Evolutionary conservation across 2,797 vertebrate species (phyloP), one percentile per base, ranked within the genome.

Genomic region (Ptychadena robeensis): DNA sequence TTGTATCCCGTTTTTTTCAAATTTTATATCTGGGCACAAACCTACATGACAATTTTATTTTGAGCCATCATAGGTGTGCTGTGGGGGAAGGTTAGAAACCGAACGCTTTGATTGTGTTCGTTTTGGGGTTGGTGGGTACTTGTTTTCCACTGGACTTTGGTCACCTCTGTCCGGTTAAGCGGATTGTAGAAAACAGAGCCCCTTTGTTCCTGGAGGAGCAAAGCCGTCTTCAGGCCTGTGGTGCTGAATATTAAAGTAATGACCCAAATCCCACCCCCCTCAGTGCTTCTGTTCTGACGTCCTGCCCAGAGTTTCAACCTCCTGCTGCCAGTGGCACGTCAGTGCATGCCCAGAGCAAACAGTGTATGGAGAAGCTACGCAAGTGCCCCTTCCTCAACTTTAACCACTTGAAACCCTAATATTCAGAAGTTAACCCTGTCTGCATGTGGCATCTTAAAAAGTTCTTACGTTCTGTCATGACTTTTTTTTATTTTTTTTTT

Each of bases 241-340:
- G 83, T 85, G 83, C 78, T 80, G 66, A 69, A 80, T 85, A 85
- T 85, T 85, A 85, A 85, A 85, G 78, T 85, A 80, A 80, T 85
- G 83, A 81, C 72, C 78, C 78, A 80, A 85, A 85, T 85, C 83
- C 83, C 72, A 85, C 83, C 67, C 72, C 82, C 82, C 83, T 81
- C 78, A 71, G 83, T 59, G 82, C 65, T 85, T 80, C 83, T 80
- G 83, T 85, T 85, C 72, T 80, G 79, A 44, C 83, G 59, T 69
- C 72, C 78, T 81, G 72, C 83, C 78, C 78, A 81, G 66, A 64
- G 78, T 75, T 85, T 65, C 38, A 71, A 38, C 83, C 78, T 71
- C 77, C 78, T 71, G 83, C 78, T 31, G 78, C 44, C 30, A 67
- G 38, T 81, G 78, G 83, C 83, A 85, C 78, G 83, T 59, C 66